A percentile compares a stretch with the other conserved stretches of the same genome.
phyloP scores from a whole-genome alignment of 2,888 invertebrate genomes.

The Sarcophaga variegata region DNA sequence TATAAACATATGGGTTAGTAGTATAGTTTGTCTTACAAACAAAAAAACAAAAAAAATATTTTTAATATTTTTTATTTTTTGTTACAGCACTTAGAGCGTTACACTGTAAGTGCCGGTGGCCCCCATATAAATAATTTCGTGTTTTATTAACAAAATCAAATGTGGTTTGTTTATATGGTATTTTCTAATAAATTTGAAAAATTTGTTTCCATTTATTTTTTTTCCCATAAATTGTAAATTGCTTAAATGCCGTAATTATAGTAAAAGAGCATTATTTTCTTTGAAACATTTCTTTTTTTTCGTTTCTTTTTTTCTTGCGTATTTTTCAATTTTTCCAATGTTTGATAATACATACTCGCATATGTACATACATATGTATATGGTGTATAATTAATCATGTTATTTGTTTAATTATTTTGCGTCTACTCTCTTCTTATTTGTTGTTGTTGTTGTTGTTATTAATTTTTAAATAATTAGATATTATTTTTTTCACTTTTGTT shows the following conservation, averaged over 20 bases:
- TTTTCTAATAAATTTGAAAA: not conserved
- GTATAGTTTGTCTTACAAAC: constrained; percentile 49
- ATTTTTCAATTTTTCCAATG: not conserved
- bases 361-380: not conserved
- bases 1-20: constrained; percentile 58
- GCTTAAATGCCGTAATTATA: constrained; percentile 62
- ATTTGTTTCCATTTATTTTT: constrained; percentile 56
- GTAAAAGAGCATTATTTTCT: constrained; percentile 22
- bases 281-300: not conserved
- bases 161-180: not conserved
- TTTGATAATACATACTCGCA: not conserved
- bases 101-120: constrained; percentile 2
- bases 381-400: not conserved
- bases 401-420: not conserved
- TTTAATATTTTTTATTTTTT: constrained; percentile 2
- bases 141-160: not conserved
- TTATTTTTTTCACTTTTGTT: not conserved
- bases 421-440: not conserved
- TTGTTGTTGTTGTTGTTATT: not conserved
- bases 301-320: not conserved
- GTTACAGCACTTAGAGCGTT: not conserved
- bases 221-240: constrained; percentile 45
- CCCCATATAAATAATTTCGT: constrained; percentile 4
- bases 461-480: not conserved
- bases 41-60: not conserved